Base-by-base conservation (phyloP, 2,113 vertebrate species). In the Podarcis raffonei region DNA sequence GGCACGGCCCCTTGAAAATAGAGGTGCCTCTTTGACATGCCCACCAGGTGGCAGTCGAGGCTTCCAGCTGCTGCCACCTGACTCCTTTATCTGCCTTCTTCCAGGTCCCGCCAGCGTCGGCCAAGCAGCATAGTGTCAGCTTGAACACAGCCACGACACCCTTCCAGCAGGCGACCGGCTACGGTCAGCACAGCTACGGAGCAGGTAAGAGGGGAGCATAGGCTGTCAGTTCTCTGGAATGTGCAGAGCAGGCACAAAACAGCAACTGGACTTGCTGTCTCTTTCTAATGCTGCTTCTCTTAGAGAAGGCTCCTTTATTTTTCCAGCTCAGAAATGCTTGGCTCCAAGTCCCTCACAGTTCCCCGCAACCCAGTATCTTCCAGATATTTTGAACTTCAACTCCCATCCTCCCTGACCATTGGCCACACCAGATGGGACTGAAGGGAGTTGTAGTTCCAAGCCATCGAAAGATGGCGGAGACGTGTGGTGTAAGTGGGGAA, bases 91-190 rank as follows among this genome's bases (percentile, higher is more conserved):
- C 89, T 68, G 23, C 8, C 71, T 32, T 6, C 57, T 1, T 72
- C 20, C 91, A 98, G 97, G 97, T 99, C 90, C 98, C 99, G 95
- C 98, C 98, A 27, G 96, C 98, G 15, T 98, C 98, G 9, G 98
- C 98, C 85, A 99, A 99, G 93, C 98, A 99, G 93, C 98, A 98
- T 0, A 93, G 97, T 18, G 97, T 99, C 95, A 97, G 96, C 89
- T 94, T 99, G 85, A 97, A 96, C 85, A 97, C 97, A 0, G 96
- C 98, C 0, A 97, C 98, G 0, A 96, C 96, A 59, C 98, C 98
- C 66, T 99, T 98, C 94, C 98, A 98, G 94, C 98, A 99, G 94
- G 98, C 98, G 3, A 94, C 97, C n/a, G 97, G 96, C 89, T 99
- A 99, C 0, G 95, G 98, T 65, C 98, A 99, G 94, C 99, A 99